Evolutionary conservation across 2,113 vertebrate species (phyloP).

Genomic region (Oncorhynchus mykiss): DNA sequence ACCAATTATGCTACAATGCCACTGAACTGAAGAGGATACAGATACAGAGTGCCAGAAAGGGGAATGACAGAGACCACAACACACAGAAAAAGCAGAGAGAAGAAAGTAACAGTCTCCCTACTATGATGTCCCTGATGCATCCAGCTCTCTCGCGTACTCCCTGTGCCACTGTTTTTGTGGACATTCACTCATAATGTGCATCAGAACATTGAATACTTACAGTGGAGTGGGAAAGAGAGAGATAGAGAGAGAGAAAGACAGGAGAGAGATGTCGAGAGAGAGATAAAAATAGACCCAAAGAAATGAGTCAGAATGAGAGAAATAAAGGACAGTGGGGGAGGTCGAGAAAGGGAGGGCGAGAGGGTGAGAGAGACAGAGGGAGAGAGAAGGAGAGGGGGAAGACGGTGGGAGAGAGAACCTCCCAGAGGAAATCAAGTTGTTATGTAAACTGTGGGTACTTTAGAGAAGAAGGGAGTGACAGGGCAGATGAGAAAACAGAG

Average conservation of each 20-base stretch:
- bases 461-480: slow-evolving; percentile 44
- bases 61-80: slow-evolving; percentile 24
- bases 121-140: slow-evolving; percentile 41
- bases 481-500: slow-evolving; percentile 7
- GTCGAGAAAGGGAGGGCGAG: slow-evolving; percentile 12
- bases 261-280: slow-evolving; percentile 30
- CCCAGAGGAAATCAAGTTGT: slow-evolving; percentile 63
- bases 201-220: slow-evolving; percentile 61
- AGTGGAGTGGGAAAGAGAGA: slow-evolving; percentile 30
- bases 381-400: slow-evolving; percentile 24
- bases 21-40: slow-evolving; percentile 32
- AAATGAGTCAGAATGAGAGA: slow-evolving; percentile 75
- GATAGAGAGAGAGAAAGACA: slow-evolving; percentile 32
- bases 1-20: slow-evolving; percentile 18
- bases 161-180: slow-evolving; percentile 51
- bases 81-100: slow-evolving; percentile 21
- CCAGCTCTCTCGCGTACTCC: slow-evolving; percentile 33
- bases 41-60: slow-evolving; percentile 21
- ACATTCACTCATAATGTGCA: slow-evolving; percentile 62
- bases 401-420: slow-evolving; percentile 38
- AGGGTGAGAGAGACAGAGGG: slow-evolving; percentile 13
- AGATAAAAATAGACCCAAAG: slow-evolving; percentile 75
- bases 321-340: slow-evolving; percentile 46
- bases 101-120: slow-evolving; percentile 41
- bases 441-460: slow-evolving; percentile 63